Conservation (phyloP, 1,140 invertebrate genomes). For the Diabrotica virgifera region DNA sequence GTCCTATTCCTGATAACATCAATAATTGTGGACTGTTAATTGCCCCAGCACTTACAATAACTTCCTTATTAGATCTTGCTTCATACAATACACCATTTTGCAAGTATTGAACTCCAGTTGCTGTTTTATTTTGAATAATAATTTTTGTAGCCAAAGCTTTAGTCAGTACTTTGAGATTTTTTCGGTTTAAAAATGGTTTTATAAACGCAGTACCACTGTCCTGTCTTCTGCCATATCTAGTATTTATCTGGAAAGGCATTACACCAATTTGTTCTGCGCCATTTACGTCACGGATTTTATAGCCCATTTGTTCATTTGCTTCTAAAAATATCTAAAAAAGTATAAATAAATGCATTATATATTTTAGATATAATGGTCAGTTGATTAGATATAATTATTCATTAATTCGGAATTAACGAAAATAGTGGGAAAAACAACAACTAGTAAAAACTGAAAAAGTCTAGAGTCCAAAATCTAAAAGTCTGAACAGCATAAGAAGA, state of each 20-base stretch:
- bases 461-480: no score
- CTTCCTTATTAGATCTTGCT: conserved; percentile 61
- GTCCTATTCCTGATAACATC: conserved; percentile 76
- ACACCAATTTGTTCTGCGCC: conserved; percentile 43
- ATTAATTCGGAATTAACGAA: no score
- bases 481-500: no score
- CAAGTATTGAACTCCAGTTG: conserved; percentile 59
- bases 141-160: conserved; percentile 59
- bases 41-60: conserved; percentile 69
- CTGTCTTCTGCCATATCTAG: conserved; percentile 47
- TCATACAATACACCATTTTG: conserved; percentile 46
- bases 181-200: conserved; percentile 54
- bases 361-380: no score
- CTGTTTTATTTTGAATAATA: conserved; percentile 32
- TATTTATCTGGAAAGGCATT: conserved; percentile 22
- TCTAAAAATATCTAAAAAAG: conserved; percentile 53
- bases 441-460: no score
- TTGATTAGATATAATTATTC: no score
- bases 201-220: conserved; percentile 53
- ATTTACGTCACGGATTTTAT: conserved; percentile 55
- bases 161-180: conserved; percentile 62
- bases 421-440: no score
- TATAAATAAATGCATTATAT: no score
- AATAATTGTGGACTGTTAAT: conserved; percentile 70
- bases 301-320: conserved; percentile 55